phyloP scores from a whole-genome alignment of 2,113 vertebrate species.

The Bujurquina vittata region DNA sequence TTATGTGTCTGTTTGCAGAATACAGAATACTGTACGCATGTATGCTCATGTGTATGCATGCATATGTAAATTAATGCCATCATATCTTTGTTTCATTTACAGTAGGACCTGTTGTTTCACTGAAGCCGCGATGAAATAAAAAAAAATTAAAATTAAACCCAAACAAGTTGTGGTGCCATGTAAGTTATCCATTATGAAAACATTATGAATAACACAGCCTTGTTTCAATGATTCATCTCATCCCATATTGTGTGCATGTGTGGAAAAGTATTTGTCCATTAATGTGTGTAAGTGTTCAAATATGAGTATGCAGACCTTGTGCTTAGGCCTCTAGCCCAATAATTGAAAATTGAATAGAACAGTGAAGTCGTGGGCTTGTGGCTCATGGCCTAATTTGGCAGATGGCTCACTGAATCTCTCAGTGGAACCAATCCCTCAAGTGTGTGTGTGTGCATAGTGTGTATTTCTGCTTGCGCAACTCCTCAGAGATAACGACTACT shows the following conservation, averaged over 20 bases:
- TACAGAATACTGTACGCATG: background rate
- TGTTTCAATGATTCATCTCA: conserved; percentile 43
- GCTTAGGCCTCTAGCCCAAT: conserved; percentile 61
- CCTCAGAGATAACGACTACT: conserved; percentile 62
- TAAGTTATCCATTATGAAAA: conserved; percentile 48
- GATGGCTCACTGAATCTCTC: conserved; percentile 79
- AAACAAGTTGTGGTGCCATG: conserved; percentile 11
- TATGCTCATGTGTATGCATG: conserved; percentile 5
- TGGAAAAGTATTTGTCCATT: conserved; percentile 35
- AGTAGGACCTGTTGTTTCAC: conserved; percentile 28
- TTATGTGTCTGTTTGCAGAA: conserved; percentile 6
- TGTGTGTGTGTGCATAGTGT: conserved; percentile 49
- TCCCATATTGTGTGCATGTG: conserved; percentile 37
- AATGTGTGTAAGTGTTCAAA: conserved; percentile 29
- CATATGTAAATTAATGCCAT: conserved; percentile 20
- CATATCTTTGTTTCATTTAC: conserved; percentile 10
- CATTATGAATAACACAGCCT: conserved; percentile 38
- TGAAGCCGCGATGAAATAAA: conserved; percentile 21
- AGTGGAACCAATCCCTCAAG: conserved; percentile 69
- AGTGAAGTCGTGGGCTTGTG: conserved; percentile 72
- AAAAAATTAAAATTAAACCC: background rate
- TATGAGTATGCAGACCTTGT: conserved; percentile 38
- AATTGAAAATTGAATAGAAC: conserved; percentile 79
- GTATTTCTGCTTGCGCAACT: conserved; percentile 50
- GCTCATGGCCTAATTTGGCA: conserved; percentile 82